phyloP scores from a whole-genome alignment of 2,113 vertebrate species.

The Caretta caretta region DNA sequence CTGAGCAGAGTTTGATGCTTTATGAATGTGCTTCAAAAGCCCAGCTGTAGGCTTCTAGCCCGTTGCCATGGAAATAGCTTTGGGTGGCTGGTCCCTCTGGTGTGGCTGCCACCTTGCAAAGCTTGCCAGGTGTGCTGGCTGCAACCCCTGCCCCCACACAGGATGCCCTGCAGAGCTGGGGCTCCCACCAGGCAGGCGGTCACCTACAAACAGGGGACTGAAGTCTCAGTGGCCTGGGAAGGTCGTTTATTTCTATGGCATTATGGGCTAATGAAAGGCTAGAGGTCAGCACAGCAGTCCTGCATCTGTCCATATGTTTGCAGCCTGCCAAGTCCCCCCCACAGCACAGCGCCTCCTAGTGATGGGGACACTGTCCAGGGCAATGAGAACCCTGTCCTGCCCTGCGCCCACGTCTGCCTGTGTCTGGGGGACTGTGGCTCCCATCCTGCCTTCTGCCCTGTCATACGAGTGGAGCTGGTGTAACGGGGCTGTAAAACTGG shows the following conservation, averaged over 20 bases:
- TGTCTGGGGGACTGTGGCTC: too few species aligned
- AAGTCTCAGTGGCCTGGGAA: too few species aligned
- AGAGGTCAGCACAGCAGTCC: not conserved
- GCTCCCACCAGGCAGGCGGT: not conserved
- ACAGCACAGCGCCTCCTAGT: not conserved
- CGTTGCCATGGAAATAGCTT: slow-evolving; percentile 63
- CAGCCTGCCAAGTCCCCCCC: not conserved
- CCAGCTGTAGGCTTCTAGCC: slow-evolving; percentile 14
- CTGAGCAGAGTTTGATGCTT: slow-evolving; percentile 32
- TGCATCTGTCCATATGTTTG: not conserved
- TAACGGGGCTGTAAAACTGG: too few species aligned
- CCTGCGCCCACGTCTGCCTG: too few species aligned
- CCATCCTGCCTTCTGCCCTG: too few species aligned
- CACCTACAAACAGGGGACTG: not conserved
- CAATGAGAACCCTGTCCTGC: not conserved
- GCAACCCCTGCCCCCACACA: not conserved
- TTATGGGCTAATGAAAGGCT: not conserved
- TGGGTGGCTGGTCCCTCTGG: slow-evolving; percentile 51
- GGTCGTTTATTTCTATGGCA: not conserved
- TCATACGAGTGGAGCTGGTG: not conserved
- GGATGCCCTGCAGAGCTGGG: not conserved
- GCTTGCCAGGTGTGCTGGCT: slow-evolving; percentile 37
- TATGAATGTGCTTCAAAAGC: slow-evolving; percentile 44
- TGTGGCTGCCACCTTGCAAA: not conserved
- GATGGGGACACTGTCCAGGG: not conserved